These are phyloP conservation scores for Platysteira castanea DNA, from an alignment of 2,113 vertebrate genomes.

Conservation along the genomic window DNA sequence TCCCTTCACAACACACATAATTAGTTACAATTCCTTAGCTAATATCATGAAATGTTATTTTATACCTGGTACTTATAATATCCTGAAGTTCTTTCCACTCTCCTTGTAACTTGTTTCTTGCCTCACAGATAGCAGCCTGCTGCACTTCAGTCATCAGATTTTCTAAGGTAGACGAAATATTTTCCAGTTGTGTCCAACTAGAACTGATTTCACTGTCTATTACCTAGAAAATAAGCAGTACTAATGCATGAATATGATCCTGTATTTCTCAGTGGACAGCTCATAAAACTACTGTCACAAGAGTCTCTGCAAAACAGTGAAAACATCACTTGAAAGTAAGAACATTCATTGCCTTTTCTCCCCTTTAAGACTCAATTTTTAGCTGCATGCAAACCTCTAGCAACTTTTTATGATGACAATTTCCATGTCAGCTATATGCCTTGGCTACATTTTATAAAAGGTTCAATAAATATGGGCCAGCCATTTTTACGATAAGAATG, in stretches of 20 bases:
- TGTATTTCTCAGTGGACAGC: neutral
- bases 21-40: neutral
- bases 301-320: neutral
- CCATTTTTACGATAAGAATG: neutral
- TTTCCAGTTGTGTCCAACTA: slow-evolving; percentile 77
- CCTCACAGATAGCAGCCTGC: slow-evolving; percentile 60
- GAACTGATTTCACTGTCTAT: slow-evolving; percentile 75
- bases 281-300: neutral
- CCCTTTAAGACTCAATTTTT: neutral
- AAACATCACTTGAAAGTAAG: neutral
- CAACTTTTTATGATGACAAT: neutral
- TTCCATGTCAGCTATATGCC: neutral
- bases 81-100: slow-evolving; percentile 77
- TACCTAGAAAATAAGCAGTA: slow-evolving; percentile 60
- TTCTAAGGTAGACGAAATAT: slow-evolving; percentile 66
- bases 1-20: neutral
- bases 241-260: neutral
- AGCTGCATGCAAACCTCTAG: neutral
- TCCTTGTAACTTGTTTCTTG: slow-evolving; percentile 66
- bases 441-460: neutral
- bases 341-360: neutral
- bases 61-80: slow-evolving; percentile 76
- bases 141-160: slow-evolving; percentile 32
- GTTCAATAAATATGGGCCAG: neutral
- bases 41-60: neutral